phyloP scores from a whole-genome alignment of 2,888 invertebrate genomes.

The Cheilosia grossa region DNA sequence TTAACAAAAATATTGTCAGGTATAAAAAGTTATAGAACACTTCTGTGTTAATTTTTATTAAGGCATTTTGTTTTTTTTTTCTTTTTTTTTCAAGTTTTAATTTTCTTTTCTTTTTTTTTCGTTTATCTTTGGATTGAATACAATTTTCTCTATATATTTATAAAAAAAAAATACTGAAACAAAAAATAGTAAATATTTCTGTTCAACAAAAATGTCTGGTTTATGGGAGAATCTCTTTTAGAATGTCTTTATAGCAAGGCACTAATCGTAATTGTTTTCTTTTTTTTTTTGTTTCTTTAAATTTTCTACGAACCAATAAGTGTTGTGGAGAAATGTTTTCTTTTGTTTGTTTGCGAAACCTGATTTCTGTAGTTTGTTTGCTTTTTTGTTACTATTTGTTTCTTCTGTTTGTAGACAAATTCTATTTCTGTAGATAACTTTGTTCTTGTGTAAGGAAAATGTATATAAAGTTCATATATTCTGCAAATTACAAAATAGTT shows the following conservation, averaged over 20 bases:
- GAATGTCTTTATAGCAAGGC: constrained; percentile 71
- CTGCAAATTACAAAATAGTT: constrained; percentile 70
- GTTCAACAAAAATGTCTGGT: constrained; percentile 37
- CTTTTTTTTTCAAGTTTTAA: constrained; percentile 33
- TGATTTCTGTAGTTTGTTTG: constrained; percentile 41
- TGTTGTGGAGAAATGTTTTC: constrained; percentile 49
- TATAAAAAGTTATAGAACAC: constrained; percentile 69
- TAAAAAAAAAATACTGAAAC: constrained; percentile 62
- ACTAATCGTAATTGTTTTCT: constrained; percentile 70
- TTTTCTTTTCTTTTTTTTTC: constrained; percentile 45
- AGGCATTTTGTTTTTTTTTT: constrained; percentile 59
- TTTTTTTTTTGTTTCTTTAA: constrained; percentile 42
- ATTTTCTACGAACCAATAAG: constrained; percentile 41
- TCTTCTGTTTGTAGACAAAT: constrained; percentile 44
- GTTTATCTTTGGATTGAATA: constrained; percentile 71
- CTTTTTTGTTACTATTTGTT: constrained; percentile 41
- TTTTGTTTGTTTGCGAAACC: constrained; percentile 65
- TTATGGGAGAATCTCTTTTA: constrained; percentile 56
- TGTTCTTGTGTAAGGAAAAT: constrained; percentile 41
- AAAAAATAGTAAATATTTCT: constrained; percentile 34
- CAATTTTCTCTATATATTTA: constrained; percentile 47
- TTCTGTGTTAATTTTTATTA: constrained; percentile 67
- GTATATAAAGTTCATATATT: constrained; percentile 69
- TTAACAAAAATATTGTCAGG: constrained; percentile 51
- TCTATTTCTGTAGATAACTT: constrained; percentile 58